Percentiles rank a stretch among this genome's conserved stretches.
Evolutionary conservation across 2,113 vertebrate species (phyloP).

Genomic region (Typhlomys cinereus): DNA sequence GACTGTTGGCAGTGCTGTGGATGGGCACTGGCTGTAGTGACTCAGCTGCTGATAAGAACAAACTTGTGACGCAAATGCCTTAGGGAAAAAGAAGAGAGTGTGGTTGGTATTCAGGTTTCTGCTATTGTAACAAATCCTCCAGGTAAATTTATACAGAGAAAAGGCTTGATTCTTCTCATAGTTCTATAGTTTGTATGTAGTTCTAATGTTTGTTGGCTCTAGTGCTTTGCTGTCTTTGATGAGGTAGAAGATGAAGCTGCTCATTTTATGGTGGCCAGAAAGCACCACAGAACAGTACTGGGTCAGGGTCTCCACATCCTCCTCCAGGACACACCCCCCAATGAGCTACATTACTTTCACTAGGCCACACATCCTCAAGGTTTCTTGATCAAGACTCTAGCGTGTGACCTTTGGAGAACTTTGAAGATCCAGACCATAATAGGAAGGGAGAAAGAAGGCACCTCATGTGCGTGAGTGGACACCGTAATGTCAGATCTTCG

Average conservation of each 20-base stretch:
- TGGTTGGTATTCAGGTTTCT: no score
- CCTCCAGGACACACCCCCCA: background rate
- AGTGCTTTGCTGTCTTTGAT: background rate
- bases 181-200: background rate
- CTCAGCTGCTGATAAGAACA: fast-evolving
- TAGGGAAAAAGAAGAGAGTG: background rate
- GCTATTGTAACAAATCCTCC: background rate
- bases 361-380: background rate
- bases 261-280: background rate
- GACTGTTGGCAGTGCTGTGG: background rate
- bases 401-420: background rate
- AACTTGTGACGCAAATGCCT: background rate
- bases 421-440: background rate
- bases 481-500: background rate
- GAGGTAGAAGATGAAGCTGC: background rate
- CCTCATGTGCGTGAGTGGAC: background rate
- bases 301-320: background rate
- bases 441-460: background rate
- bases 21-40: background rate
- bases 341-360: background rate
- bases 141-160: background rate
- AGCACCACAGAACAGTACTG: background rate
- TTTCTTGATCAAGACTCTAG: background rate
- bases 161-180: background rate
- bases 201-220: background rate